Evolutionary conservation across 2,113 vertebrate species (phyloP), one percentile per base, ranked within the genome.

Genomic region (Litocranius walleri): DNA sequence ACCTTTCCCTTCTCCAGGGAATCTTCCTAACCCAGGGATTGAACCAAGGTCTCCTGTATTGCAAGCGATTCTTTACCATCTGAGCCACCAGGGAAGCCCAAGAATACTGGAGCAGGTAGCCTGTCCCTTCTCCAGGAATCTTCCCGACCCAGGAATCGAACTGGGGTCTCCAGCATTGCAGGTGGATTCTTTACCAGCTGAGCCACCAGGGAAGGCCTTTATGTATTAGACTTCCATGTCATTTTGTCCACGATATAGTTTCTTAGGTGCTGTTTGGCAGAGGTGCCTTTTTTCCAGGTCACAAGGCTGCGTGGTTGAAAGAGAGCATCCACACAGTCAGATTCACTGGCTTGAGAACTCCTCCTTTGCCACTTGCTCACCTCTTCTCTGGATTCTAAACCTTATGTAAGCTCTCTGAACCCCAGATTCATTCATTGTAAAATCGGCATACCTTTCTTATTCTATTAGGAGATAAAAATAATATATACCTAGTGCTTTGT

Each of bases 251-350:
- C 1, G 3, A 11, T 33, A 13, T 25, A 36, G 27, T 40, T 13
- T 62, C 16, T 40, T 94, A 90, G 29, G 9, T 10, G 8, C 17
- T 23, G 5, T 4, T 59, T 3, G 2, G 9, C 15, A 29, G 3
- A 3, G 2, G 2, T 61, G 9, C 16, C 21, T 64, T 78, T 81
- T 54, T 6, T 52, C 6, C 13, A 88, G 29, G 16, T 85, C 54
- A 27, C 21, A 40, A 30, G 23, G 4, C 5, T 11, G 12, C 4
- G 0, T 21, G n/a, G 14, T 25, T 4, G 36, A 33, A 45, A 61
- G 30, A 19, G 36, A 25, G 30, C 15, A 2, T 88, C 67, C 36
- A 78, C 29, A 33, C 17, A 5, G 10, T 54, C 57, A 40, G 5
- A 33, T 2, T 86, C 36, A n/a, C 27, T 13, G 54, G 25, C 74